Evolutionary conservation across 2,888 invertebrate species (phyloP), one percentile per base, ranked within the genome.

Genomic region (Apamea anceps): DNA sequence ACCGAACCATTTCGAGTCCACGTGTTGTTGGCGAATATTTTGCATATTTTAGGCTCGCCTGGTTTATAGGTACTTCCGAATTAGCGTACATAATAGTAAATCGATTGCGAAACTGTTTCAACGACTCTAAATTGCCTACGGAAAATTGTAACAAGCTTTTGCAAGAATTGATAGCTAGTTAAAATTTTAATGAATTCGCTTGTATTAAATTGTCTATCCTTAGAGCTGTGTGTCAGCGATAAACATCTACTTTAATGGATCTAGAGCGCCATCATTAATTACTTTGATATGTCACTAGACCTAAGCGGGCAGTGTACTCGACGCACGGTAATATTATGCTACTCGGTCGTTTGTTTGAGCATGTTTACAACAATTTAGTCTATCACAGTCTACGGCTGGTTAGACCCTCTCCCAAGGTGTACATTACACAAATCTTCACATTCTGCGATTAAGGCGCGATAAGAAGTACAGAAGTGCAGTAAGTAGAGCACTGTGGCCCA

Each of bases 1-100:
- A 71, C 37, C 54, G 15, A 80, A 60, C 76, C 72, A 71, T 79
- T 82, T 77, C 57, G 80, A 73, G 80, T 63, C 89, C 88, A 89
- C 86, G 89, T 88, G 84, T 77, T 83, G 51, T 63, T 74, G 63
- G 65, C 63, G 70, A 89, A 87, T 88, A 85, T 81, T 86, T 83
- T 77, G 81, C 85, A 89, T 88, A 87, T 77, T 81, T 86, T 87
- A 85, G 82, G 85, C 81, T 67, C 13, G 85, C 70, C 85, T 80
- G 48, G 85, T 87, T 87, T 85, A 84, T 87, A 80, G 68, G 68
- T 84, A 85, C 85, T 78, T 75, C 85, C 87, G 77, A 85, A 87
- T 77, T 84, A 87, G 72, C 57, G 75, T 73, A 62, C 72, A 80
- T 87, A 77, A 84, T 80, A 77, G 42, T 87, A 84, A 80, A 84